Percentiles rank a stretch among this genome's conserved stretches.
Conservation (phyloP, 2,888 invertebrate species). For the Epinotia ramella region DNA sequence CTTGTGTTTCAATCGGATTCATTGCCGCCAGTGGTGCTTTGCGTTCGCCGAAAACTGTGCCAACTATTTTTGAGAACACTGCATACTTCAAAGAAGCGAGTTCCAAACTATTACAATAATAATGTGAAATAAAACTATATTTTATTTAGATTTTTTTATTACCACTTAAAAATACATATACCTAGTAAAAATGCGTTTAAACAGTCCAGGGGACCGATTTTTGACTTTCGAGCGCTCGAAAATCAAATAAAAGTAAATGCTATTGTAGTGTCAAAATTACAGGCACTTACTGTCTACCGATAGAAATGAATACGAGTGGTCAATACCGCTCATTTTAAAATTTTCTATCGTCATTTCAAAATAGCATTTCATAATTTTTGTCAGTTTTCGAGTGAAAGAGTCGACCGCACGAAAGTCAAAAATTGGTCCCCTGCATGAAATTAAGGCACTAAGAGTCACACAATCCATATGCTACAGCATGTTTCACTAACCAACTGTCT, state of each 20-base stretch:
- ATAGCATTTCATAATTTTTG: no score
- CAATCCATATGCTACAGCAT: background rate
- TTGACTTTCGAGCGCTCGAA: no score
- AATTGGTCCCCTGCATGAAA: no score
- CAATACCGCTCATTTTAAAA: no score
- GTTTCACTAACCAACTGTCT: background rate
- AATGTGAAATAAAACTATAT: constrained; percentile 1
- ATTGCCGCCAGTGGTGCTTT: constrained; percentile 87
- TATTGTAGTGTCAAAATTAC: no score
- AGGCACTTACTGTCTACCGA: no score
- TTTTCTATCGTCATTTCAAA: no score
- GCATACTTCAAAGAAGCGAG: constrained; percentile 37
- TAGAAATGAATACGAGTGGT: no score
- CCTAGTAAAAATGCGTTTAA: constrained; percentile 16
- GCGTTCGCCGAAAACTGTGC: constrained; percentile 86
- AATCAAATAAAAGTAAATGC: no score
- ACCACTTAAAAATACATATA: background rate
- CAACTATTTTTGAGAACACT: constrained; percentile 55
- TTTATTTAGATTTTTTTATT: constrained; percentile 24
- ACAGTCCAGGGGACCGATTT: no score
- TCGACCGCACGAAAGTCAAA: no score
- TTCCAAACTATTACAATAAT: constrained; percentile 18
- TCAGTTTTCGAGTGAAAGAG: no score
- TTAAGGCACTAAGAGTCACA: constrained; percentile 25
- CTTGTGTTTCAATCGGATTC: constrained; percentile 87